phyloP scores from a whole-genome alignment of 2,888 invertebrate species.

The Endomychus coccineus region DNA sequence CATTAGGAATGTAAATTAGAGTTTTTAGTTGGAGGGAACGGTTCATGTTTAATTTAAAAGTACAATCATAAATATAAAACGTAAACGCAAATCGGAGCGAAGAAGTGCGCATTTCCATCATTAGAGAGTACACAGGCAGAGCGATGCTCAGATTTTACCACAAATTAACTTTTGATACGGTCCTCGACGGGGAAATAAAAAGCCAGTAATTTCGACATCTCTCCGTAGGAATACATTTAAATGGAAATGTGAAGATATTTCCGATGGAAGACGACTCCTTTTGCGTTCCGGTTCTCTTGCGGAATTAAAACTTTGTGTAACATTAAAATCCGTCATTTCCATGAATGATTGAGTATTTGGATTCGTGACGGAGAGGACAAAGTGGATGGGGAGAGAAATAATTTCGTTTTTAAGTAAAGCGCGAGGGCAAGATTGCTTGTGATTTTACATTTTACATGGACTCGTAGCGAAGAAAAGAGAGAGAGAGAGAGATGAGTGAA shows the following conservation, averaged over 20 bases:
- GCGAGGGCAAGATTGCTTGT: constrained; percentile 35
- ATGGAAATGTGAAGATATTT: constrained; percentile 43
- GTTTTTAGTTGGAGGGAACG: too few species aligned
- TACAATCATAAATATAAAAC: not conserved
- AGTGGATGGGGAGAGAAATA: constrained; percentile 38
- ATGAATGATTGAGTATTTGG: constrained; percentile 44
- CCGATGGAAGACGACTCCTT: constrained; percentile 41
- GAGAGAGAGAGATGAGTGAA: too few species aligned
- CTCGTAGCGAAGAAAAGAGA: too few species aligned
- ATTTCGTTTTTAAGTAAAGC: constrained; percentile 41
- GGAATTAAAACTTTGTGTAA: constrained; percentile 43
- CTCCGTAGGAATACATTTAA: constrained; percentile 41
- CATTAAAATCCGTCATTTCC: constrained; percentile 45
- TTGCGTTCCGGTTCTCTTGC: constrained; percentile 27
- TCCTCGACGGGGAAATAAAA: constrained; percentile 45
- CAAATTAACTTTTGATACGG: constrained; percentile 46
- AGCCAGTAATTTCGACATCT: constrained; percentile 40
- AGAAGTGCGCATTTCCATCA: constrained; percentile 38
- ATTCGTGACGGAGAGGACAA: constrained; percentile 32
- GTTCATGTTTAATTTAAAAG: too few species aligned
- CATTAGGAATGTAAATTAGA: too few species aligned
- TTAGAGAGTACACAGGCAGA: constrained; percentile 39
- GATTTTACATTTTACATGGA: constrained; percentile 41
- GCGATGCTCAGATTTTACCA: constrained; percentile 43
- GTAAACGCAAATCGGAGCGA: constrained; percentile 17